These are phyloP conservation scores for Cecidostiba fungosa DNA, from an alignment of 2,888 invertebrate genomes.

Conservation along the genomic window DNA sequence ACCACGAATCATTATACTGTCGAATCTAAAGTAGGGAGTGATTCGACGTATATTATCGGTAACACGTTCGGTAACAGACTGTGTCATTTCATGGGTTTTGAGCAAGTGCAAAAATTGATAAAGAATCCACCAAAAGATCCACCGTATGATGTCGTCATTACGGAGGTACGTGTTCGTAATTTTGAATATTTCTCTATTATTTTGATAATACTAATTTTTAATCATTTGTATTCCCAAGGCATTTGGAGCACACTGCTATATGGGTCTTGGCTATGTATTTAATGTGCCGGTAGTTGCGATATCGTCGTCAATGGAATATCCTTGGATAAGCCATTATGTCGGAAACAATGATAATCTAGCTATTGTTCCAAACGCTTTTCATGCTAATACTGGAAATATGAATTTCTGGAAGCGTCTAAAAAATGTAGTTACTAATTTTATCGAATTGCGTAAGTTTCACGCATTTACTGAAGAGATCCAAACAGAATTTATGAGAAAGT, in stretches of 20 bases:
- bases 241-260: conserved; percentile 68
- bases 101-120: conserved; percentile 64
- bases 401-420: conserved; percentile 67
- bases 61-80: not conserved
- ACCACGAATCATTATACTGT: too few species aligned
- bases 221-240: conserved; percentile 46
- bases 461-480: conserved; percentile 51
- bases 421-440: conserved; percentile 59
- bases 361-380: conserved; percentile 44
- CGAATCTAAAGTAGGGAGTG: too few species aligned
- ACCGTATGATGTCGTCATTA: conserved; percentile 66
- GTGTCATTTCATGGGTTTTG: not conserved
- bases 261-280: conserved; percentile 69
- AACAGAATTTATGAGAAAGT: conserved; percentile 65
- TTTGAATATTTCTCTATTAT: not conserved
- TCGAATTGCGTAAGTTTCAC: conserved; percentile 17
- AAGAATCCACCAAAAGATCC: conserved; percentile 69
- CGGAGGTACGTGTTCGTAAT: conserved; percentile 41
- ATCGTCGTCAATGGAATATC: conserved; percentile 59
- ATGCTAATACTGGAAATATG: conserved; percentile 13
- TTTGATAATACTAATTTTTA: not conserved
- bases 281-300: conserved; percentile 68
- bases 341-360: conserved; percentile 68
- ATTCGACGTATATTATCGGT: too few species aligned
- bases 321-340: conserved; percentile 65